phyloP scores from a whole-genome alignment of 2,888 invertebrate species.

The Choreutis nemorana region DNA sequence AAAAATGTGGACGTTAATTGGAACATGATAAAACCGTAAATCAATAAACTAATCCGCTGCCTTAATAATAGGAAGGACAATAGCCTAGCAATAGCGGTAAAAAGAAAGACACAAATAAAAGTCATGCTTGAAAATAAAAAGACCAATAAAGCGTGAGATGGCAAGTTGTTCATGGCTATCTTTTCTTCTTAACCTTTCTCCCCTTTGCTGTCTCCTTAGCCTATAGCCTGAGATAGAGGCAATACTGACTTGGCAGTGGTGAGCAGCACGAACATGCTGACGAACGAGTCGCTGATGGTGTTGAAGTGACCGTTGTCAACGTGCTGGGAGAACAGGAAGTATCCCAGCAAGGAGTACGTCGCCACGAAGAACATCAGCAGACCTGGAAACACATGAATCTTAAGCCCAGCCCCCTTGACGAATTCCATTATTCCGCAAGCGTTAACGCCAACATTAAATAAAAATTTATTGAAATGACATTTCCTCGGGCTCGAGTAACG shows the following conservation, averaged over 20 bases:
- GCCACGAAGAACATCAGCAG: constrained; percentile 85
- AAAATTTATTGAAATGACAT: too few relatives aligned
- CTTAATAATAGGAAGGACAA: too few relatives aligned
- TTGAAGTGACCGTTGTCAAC: constrained; percentile 78
- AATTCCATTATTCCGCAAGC: too few relatives aligned
- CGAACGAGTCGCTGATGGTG: constrained; percentile 82
- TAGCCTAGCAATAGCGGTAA: too few relatives aligned
- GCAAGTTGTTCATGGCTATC: too few relatives aligned
- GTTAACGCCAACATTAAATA: too few relatives aligned
- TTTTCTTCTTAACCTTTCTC: background rate
- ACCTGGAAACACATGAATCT: constrained; percentile 36
- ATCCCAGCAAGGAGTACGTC: constrained; percentile 83
- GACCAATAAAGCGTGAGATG: too few relatives aligned
- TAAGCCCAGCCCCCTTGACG: too few relatives aligned
- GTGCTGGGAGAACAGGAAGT: constrained; percentile 80
- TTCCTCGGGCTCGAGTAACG: too few relatives aligned
- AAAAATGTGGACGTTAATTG: too few relatives aligned
- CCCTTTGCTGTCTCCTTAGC: background rate
- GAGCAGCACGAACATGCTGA: constrained; percentile 88
- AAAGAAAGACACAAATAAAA: constrained; percentile 2
- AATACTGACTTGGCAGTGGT: constrained; percentile 87
- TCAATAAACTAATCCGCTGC: too few relatives aligned
- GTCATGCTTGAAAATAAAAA: constrained; percentile 2
- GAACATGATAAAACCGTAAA: too few relatives aligned
- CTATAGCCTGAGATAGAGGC: background rate